Conservation (phyloP, 2,113 vertebrate genomes). For the Pygoscelis adeliae region DNA sequence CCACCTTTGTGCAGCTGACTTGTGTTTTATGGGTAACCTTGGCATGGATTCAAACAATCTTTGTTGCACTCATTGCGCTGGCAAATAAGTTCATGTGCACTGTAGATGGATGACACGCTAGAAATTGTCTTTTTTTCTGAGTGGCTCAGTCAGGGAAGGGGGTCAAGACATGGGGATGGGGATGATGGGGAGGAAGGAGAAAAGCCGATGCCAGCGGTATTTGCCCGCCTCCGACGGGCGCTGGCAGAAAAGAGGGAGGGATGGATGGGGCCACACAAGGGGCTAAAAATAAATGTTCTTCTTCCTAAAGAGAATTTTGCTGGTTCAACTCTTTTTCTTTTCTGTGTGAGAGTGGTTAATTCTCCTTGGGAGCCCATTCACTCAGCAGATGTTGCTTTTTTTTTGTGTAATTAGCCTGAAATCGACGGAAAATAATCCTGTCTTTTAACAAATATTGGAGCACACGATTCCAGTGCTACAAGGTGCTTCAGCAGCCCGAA, state of each 20-base stretch:
- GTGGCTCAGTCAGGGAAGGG: background rate
- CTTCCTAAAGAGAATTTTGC: slow-evolving; percentile 48
- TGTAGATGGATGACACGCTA: accelerated
- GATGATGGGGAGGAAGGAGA: background rate
- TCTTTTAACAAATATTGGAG: slow-evolving; percentile 3
- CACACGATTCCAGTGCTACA: background rate
- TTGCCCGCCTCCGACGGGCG: background rate
- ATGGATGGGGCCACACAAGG: background rate
- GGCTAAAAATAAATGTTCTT: slow-evolving; percentile 47
- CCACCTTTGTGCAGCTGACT: background rate
- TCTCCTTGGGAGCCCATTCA: slow-evolving; percentile 56
- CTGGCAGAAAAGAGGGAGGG: background rate
- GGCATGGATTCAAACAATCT: background rate
- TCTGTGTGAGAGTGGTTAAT: background rate
- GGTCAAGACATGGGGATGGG: background rate
- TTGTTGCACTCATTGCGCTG: background rate
- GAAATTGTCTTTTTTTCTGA: background rate
- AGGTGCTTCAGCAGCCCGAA: background rate
- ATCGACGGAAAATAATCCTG: slow-evolving; percentile 21
- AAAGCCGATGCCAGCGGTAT: background rate
- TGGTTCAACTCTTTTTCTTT: slow-evolving; percentile 51
- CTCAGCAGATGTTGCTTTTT: slow-evolving; percentile 60
- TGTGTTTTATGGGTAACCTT: background rate
- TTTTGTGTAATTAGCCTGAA: slow-evolving; percentile 39
- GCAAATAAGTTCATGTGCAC: background rate